phyloP scores from a whole-genome alignment of 2,113 vertebrate genomes.

The Chaenogobius annularis region DNA sequence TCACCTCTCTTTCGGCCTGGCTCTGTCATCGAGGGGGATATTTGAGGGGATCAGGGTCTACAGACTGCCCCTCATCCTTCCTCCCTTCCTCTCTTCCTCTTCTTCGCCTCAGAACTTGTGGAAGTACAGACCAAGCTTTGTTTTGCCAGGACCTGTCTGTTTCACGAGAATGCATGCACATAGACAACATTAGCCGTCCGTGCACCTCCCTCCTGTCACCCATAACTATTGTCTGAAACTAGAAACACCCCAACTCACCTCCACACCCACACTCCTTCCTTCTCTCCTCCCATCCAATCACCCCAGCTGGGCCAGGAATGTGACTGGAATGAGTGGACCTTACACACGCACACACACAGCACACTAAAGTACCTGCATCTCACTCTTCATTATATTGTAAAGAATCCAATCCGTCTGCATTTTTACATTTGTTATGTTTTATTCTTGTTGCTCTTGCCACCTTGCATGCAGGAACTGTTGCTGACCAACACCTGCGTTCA shows the following conservation, averaged over 20 bases:
- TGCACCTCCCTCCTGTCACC: slow-evolving; percentile 64
- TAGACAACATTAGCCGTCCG: slow-evolving; percentile 23
- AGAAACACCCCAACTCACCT: slow-evolving; percentile 70
- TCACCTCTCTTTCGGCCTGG: slow-evolving; percentile 74
- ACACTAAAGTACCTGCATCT: slow-evolving; percentile 53
- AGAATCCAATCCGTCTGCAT: slow-evolving; percentile 16
- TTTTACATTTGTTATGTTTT: slow-evolving; percentile 44
- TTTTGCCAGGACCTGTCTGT: slow-evolving; percentile 75
- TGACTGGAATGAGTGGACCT: slow-evolving; percentile 67
- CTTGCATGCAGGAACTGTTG: slow-evolving; percentile 86
- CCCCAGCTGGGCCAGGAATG: slow-evolving; percentile 76
- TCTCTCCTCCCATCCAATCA: slow-evolving; percentile 71
- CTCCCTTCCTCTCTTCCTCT: slow-evolving; percentile 28
- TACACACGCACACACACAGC: slow-evolving; percentile 25
- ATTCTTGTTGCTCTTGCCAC: slow-evolving; percentile 52
- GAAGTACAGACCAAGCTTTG: slow-evolving; percentile 88
- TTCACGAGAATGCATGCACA: slow-evolving; percentile 21
- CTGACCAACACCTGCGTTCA: slow-evolving; percentile 85
- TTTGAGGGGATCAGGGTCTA: slow-evolving; percentile 85
- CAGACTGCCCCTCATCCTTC: slow-evolving; percentile 72
- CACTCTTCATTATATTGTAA: background rate
- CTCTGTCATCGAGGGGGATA: slow-evolving; percentile 95
- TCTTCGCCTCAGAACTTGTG: slow-evolving; percentile 78
- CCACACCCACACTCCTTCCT: slow-evolving; percentile 51
- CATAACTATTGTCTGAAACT: slow-evolving; percentile 76